Evolutionary conservation across 1,140 invertebrate genomes (phyloP).

Genomic region (Drosophila melanica): DNA sequence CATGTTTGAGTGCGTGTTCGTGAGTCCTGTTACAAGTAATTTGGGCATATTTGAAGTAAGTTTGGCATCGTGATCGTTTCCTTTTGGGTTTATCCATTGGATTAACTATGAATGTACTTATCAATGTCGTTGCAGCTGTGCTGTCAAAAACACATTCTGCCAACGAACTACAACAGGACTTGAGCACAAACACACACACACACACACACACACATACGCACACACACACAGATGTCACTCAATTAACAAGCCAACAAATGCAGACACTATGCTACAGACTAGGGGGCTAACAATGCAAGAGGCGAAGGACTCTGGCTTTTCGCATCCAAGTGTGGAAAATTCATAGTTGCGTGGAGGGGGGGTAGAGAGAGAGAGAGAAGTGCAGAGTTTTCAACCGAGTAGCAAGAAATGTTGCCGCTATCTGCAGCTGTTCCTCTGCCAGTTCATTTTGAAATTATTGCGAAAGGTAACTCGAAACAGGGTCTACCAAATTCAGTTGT

Average conservation of each 20-base stretch:
- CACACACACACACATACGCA: not conserved
- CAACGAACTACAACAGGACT: not conserved
- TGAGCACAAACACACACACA: too few species aligned
- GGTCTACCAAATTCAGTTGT: constrained; percentile 7
- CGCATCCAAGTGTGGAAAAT: too few species aligned
- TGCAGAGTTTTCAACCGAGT: not conserved
- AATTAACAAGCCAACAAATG: constrained; percentile 43
- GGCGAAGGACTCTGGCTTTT: not conserved
- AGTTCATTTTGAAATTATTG: constrained; percentile 25
- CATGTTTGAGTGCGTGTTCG: not conserved
- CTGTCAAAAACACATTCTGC: constrained; percentile 7
- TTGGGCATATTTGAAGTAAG: not conserved
- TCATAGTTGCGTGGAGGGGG: too few species aligned
- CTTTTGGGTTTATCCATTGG: not conserved
- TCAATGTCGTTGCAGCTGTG: constrained; percentile 5
- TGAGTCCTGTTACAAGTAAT: not conserved
- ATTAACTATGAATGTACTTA: constrained; percentile 3
- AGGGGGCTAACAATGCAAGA: not conserved
- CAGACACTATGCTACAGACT: constrained; percentile 6
- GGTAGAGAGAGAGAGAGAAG: not conserved
- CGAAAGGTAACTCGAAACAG: constrained; percentile 29
- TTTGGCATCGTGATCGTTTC: not conserved
- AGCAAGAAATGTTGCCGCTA: not conserved
- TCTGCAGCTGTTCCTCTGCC: not conserved
- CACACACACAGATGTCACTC: constrained; percentile 22